Conservation (phyloP, 1,140 invertebrate genomes). For the Nasonia giraulti region DNA sequence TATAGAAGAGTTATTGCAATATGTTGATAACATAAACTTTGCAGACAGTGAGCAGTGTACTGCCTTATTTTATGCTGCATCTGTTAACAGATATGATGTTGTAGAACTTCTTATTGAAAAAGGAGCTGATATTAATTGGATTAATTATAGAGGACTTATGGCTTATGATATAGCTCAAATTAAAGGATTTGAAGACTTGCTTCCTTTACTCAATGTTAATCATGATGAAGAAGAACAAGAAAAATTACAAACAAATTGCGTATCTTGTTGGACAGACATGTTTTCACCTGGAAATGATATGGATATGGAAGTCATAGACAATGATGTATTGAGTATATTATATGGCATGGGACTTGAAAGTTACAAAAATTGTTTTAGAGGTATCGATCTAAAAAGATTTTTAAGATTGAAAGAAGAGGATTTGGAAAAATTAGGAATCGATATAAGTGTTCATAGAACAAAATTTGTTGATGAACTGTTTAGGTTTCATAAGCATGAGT, state of each 20-base stretch:
- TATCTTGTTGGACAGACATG: slow-evolving; percentile 61
- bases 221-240: slow-evolving; percentile 42
- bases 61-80: slow-evolving; percentile 75
- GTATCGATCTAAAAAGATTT: slow-evolving; percentile 74
- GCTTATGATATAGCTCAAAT: slow-evolving; percentile 70
- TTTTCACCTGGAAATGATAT: slow-evolving; percentile 58
- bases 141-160: slow-evolving; percentile 68
- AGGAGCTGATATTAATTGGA: slow-evolving; percentile 70
- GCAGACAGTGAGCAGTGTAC: slow-evolving; percentile 75
- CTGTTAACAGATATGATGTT: slow-evolving; percentile 72
- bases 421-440: slow-evolving; percentile 73
- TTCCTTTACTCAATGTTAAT: slow-evolving; percentile 53
- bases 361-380: slow-evolving; percentile 68
- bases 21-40: slow-evolving; percentile 73
- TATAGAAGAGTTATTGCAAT: slow-evolving; percentile 71
- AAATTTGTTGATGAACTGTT: slow-evolving; percentile 71
- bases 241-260: slow-evolving; percentile 48
- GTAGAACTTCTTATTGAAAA: slow-evolving; percentile 72
- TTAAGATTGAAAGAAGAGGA: slow-evolving; percentile 74
- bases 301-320: slow-evolving; percentile 56
- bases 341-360: slow-evolving; percentile 76
- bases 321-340: slow-evolving; percentile 67
- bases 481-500: slow-evolving; percentile 74
- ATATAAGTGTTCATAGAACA: slow-evolving; percentile 75
- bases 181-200: slow-evolving; percentile 71